Evolutionary conservation across 2,113 vertebrate genomes (phyloP).

Genomic region (Geococcyx californianus): DNA sequence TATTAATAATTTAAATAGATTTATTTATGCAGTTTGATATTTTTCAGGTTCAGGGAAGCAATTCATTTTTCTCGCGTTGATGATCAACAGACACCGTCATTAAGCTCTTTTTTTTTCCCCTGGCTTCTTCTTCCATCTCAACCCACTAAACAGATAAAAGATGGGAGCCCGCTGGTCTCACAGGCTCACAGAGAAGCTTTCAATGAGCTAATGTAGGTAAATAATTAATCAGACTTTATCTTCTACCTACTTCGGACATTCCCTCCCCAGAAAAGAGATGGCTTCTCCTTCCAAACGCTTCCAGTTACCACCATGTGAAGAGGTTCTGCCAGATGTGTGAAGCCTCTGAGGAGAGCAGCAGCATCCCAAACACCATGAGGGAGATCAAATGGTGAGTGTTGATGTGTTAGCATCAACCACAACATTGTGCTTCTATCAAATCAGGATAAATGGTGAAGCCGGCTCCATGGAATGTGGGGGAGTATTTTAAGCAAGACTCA

Average conservation of each 20-base stretch:
- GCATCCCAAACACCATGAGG: accelerated
- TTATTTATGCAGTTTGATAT: conserved; percentile 82
- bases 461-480: neutral
- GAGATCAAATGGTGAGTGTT: accelerated
- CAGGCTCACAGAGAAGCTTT: neutral
- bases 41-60: conserved; percentile 75
- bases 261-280: neutral
- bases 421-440: accelerated
- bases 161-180: neutral
- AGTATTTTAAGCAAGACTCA: neutral
- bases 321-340: neutral
- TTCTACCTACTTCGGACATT: neutral
- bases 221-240: conserved; percentile 5
- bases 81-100: conserved; percentile 47
- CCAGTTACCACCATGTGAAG: accelerated
- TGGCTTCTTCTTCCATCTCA: neutral
- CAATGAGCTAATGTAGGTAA: neutral
- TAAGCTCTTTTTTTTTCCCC: neutral
- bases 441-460: accelerated
- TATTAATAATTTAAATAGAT: conserved; percentile 79
- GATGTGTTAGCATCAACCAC: neutral
- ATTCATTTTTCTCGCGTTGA: conserved; percentile 64
- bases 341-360: neutral
- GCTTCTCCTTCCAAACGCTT: neutral
- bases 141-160: neutral